Evolutionary conservation across 2,797 vertebrate species (phyloP), one percentile per base, ranked within the genome.

Genomic region (Pangasius sanitwongsei): DNA sequence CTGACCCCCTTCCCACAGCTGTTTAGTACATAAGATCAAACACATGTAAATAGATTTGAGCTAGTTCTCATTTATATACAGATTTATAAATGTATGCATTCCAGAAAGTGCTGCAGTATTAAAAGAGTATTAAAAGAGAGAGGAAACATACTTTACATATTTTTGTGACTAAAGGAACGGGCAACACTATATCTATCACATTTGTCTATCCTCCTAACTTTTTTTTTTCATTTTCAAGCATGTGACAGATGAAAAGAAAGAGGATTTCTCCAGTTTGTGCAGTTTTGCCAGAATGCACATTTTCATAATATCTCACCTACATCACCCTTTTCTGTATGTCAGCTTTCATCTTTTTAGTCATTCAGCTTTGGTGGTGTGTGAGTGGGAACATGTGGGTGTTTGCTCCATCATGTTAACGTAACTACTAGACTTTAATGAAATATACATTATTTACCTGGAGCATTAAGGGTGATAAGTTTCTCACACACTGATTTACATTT

Each of bases 221-320:
- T 84, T 28, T 88, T 84, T 48, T 48, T 41, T 41, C 41, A 78
- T 65, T 83, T 86, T 89, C 59, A 8, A 37, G 86, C 87, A 92
- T 90, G 91, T 55, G 91, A 90, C 89, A 89, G 87, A 93, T 93
- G 92, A 94, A 93, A 92, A 94, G 86, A 90, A 88, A 92, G 91
- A 31, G 16, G 2, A 90, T 94, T 94, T 94, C 20, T 59, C 23
- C 34, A 28, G 34, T 87, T 92, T 92, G 92, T 94, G 93, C 69
- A 93, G 78, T 93, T 95, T 94, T 86, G 90, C 89, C 92, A 85
- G 65, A 65, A 69, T 86, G 82, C 75, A 90, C 11, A 83, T 83
- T 59, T 81, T 57, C 31, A 59, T 37, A 3, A 61, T 61, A 28
- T 83, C 81, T 15, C 37, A 83, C 34, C 34, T 63, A 16, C 16